Conservation (phyloP, 2,888 invertebrate genomes). For the Abscondita cerata region DNA sequence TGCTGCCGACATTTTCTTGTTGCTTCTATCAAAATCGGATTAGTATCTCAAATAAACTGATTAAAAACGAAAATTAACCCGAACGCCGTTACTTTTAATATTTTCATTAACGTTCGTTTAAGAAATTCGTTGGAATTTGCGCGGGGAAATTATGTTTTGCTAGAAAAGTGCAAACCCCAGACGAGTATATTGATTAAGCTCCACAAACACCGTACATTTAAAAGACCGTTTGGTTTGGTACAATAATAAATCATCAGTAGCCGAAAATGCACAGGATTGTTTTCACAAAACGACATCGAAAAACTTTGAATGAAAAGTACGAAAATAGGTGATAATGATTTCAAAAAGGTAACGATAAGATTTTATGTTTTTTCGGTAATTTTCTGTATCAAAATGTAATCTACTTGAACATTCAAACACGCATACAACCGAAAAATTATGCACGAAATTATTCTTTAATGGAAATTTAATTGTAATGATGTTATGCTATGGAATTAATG, state of each 20-base stretch:
- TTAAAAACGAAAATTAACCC: conserved; percentile 16
- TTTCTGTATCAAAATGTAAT: conserved; percentile 19
- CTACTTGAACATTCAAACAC: conserved; percentile 16
- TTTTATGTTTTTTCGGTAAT: conserved; percentile 15
- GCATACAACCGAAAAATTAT: conserved; percentile 18
- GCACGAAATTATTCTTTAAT: conserved; percentile 18
- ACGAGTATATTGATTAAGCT: conserved; percentile 54
- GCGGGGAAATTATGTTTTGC: conserved; percentile 23
- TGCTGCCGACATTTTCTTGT: conserved; percentile 36
- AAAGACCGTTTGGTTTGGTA: conserved; percentile 38
- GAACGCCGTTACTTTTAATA: neutral
- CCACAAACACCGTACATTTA: conserved; percentile 42
- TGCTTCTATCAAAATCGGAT: conserved; percentile 32
- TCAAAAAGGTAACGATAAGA: conserved; percentile 45
- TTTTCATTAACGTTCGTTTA: neutral
- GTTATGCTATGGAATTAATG: neutral
- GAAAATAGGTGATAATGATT: conserved; percentile 57
- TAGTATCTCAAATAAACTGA: conserved; percentile 25
- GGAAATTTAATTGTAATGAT: conserved; percentile 15
- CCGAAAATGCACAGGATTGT: conserved; percentile 53
- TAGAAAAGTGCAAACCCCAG: conserved; percentile 41
- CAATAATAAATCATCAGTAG: conserved; percentile 44
- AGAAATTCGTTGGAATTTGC: conserved; percentile 6
- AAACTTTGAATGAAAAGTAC: conserved; percentile 50
- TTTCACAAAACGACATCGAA: conserved; percentile 48